A percentile compares a stretch with the other conserved stretches of the same genome.
Conservation (phyloP, 2,888 invertebrate genomes). For the Limnephilus rhombicus region DNA sequence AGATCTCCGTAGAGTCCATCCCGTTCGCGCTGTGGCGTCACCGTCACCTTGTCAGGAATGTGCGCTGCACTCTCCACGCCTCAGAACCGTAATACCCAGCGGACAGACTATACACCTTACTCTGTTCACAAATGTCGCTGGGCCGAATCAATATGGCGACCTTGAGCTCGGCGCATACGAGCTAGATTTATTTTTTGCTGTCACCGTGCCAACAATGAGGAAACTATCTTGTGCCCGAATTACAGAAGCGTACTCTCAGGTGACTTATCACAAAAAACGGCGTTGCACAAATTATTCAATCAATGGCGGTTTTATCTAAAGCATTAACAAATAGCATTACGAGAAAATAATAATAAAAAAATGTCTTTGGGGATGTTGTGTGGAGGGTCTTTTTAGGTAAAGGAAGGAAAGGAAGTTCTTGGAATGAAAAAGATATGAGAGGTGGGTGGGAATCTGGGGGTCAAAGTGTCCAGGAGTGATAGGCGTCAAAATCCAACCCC, state of each 20-base stretch:
- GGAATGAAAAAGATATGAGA: too few relatives aligned
- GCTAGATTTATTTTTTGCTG: constrained; percentile 1
- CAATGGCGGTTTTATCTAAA: too few relatives aligned
- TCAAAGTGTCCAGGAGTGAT: too few relatives aligned
- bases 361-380: too few relatives aligned
- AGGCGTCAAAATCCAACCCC: too few relatives aligned
- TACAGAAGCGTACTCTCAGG: neutral
- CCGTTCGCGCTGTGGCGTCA: neutral
- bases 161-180: constrained; percentile 16
- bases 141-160: constrained; percentile 32
- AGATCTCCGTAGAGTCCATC: neutral
- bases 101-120: neutral
- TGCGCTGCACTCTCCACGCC: neutral
- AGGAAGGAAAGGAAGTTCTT: too few relatives aligned
- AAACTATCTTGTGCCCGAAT: constrained; percentile 15
- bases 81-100: neutral
- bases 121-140: neutral
- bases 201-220: constrained; percentile 20
- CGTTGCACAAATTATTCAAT: too few relatives aligned
- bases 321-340: too few relatives aligned
- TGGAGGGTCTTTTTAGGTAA: too few relatives aligned
- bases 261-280: neutral
- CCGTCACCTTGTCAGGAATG: neutral
- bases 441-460: too few relatives aligned
- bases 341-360: too few relatives aligned